Conservation (phyloP, 2,888 invertebrate genomes). For the Aphrophora alni region DNA sequence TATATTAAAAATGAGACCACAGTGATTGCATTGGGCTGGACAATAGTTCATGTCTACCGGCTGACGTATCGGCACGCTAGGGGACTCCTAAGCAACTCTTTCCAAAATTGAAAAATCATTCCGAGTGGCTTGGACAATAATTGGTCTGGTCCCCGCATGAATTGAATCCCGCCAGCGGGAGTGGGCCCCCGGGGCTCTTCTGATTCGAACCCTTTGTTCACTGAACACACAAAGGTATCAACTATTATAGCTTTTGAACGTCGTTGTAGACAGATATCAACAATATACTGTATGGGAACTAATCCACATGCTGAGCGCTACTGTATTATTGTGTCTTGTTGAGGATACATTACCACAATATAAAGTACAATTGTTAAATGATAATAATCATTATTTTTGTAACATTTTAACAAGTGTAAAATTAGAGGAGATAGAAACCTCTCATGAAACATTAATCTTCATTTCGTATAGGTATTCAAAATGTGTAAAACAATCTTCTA, state of each 20-base stretch:
- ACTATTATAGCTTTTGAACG: neutral
- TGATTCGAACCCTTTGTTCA: neutral
- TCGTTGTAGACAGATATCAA: slow-evolving; percentile 1
- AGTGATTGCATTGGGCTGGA: neutral
- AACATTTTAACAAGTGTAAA: neutral
- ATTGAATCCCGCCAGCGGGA: slow-evolving; percentile 3
- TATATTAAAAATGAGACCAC: slow-evolving; percentile 9
- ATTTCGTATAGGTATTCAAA: no score
- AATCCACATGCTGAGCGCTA: neutral
- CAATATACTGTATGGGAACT: neutral
- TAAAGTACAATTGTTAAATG: neutral
- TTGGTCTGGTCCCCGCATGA: neutral
- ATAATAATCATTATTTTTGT: neutral
- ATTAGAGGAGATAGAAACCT: neutral
- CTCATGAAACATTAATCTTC: no score
- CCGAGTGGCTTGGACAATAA: slow-evolving; percentile 1
- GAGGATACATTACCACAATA: neutral
- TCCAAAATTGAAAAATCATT: slow-evolving; percentile 9
- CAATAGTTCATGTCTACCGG: slow-evolving; percentile 1
- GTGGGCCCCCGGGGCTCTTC: neutral
- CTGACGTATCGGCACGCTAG: slow-evolving; percentile 9
- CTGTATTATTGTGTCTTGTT: neutral
- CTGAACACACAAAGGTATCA: neutral
- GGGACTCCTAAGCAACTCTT: neutral
- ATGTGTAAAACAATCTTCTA: no score